These are phyloP conservation scores for Clavelina lepadiformis DNA, from an alignment of 23 tunicate genomes.

Conservation along the genomic window DNA sequence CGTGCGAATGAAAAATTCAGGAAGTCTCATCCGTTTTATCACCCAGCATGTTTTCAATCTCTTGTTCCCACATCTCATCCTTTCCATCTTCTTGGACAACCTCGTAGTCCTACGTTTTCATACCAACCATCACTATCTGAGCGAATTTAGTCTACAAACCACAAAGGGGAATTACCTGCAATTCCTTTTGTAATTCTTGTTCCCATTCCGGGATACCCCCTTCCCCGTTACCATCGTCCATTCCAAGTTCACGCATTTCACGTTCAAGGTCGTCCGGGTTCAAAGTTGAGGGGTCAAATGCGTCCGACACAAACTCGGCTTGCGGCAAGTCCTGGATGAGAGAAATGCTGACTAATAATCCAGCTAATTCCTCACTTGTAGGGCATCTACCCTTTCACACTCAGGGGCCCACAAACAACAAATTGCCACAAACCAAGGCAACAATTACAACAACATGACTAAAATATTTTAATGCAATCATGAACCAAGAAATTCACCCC, in stretches of 20 bases:
- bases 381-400: too few species aligned
- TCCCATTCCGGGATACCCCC: slow-evolving; percentile 94
- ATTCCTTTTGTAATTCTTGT: slow-evolving; percentile 89
- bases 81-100: slow-evolving; percentile 65
- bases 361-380: slow-evolving; percentile 4
- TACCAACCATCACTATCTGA: background rate
- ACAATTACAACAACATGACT: too few species aligned
- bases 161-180: slow-evolving; percentile 51
- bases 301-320: slow-evolving; percentile 91
- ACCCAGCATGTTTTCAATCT: slow-evolving; percentile 96
- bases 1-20: too few species aligned
- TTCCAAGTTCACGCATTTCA: slow-evolving; percentile 88
- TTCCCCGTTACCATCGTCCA: slow-evolving; percentile 33
- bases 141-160: background rate
- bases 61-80: slow-evolving; percentile 86
- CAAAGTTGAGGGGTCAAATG: slow-evolving; percentile 71
- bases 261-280: slow-evolving; percentile 94
- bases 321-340: slow-evolving; percentile 28
- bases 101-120: slow-evolving; percentile 72
- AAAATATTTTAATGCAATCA: too few species aligned
- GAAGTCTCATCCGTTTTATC: too few species aligned
- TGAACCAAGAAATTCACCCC: too few species aligned
- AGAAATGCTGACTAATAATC: background rate
- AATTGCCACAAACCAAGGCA: too few species aligned
- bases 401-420: too few species aligned